These are phyloP conservation scores for Oscheius myriophilus DNA, from an alignment of 2,888 invertebrate species.

Conservation along the genomic window DNA sequence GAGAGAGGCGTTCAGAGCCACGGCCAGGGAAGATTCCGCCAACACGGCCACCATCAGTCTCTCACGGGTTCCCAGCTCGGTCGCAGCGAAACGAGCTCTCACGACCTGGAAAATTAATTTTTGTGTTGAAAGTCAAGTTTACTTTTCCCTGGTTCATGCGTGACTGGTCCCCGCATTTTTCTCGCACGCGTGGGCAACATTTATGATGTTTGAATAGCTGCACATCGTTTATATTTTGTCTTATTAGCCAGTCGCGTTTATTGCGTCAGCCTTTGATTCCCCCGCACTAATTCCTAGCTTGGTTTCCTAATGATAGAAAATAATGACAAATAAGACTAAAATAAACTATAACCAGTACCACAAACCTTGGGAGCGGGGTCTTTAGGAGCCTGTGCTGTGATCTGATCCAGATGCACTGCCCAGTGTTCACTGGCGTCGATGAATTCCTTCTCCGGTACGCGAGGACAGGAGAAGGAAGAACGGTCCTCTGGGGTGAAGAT, in stretches of 20 bases:
- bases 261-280: no score
- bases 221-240: no score
- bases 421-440: conserved; percentile 35
- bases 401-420: conserved; percentile 31
- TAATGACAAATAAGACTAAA: not conserved
- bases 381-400: conserved; percentile 16
- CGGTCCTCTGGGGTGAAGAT: conserved; percentile 33
- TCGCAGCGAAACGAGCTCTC: conserved; percentile 90
- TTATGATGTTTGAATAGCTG: no score
- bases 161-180: no score
- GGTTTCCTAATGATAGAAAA: not conserved
- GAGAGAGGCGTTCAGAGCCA: conserved; percentile 88
- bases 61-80: conserved; percentile 90
- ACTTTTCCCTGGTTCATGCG: no score
- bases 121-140: not conserved
- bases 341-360: not conserved
- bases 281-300: no score
- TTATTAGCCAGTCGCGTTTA: no score
- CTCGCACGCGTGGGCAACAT: no score
- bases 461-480: conserved; percentile 8
- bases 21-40: conserved; percentile 79
- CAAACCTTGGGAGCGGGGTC: conserved; percentile 22
- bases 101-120: conserved; percentile 40
- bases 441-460: conserved; percentile 30
- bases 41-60: conserved; percentile 87